Base-by-base conservation (phyloP, 2,888 invertebrate genomes). In the Drosophila suboccidentalis region DNA sequence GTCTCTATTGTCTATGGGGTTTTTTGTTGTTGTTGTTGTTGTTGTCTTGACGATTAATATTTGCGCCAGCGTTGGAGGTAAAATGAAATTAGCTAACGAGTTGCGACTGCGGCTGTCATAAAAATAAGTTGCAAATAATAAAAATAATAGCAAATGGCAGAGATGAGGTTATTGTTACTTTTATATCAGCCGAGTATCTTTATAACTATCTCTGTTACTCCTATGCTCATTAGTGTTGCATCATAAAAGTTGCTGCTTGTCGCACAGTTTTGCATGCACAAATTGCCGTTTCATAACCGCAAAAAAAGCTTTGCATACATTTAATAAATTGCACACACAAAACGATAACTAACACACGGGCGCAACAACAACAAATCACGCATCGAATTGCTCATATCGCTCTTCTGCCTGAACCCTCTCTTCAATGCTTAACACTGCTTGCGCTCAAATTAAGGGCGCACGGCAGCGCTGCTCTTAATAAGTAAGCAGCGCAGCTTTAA, bases 51-150 rank as follows among this genome's bases (percentile, higher is more conserved):
- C 73, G 61, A 72, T 72, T 66, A 71, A 72, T 61, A 59, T 70
- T 72, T 65, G 75, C 66, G 36, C 60, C 44, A 49, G 71, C 70
- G 64, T 78, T 82, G 39, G 64, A 75, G 71, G 71, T 44, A 61
- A 76, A 81, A 80, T 80, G 64, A 80, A 80, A 80, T 83, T 71
- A 80, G 75, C 80, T 80, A 80, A 83, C 83, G 75, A 83, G 75
- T 60, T 75, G 75, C 71, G 74, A 46, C 68, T 61, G 51, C 53
- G 74, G 57, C 63, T 67, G 67, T 82, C 78, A 70, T 79, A 70
- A 71, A 62, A 63, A 76, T 78, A 80, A 80, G 78, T 82, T 82
- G 80, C 80, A 78, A 85, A 82, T 82, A 82, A 77, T 82, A 82
- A 61, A 82, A 81, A 82, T 80, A 75, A 75, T 75, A 77, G 63